Base-by-base conservation (phyloP, 64 coral and sea anemone species). In the Dendrophyllia cribrosa region DNA sequence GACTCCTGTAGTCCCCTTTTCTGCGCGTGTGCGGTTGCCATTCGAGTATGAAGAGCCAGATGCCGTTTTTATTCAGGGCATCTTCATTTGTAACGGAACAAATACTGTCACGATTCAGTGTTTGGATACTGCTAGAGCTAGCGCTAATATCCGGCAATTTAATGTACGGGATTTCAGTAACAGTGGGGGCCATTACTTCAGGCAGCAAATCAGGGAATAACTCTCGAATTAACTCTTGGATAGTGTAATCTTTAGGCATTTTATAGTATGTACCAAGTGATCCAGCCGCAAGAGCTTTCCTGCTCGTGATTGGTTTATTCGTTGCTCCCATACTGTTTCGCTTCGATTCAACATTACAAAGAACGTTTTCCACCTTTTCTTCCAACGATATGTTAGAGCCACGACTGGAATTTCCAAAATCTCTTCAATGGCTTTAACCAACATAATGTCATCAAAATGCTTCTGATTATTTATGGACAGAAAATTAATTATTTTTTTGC, bases 341-440 rank as follows among this genome's bases (percentile, higher is more conserved):
- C 47, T 50, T 49, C 16, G 14, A 50, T 50, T 3, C 34, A 26
- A 0, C 72, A 51, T 45, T 50, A 51, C 46, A 44, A 50, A 75
- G 15, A 75, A 21, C 45, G 51, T n/a, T 75, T n/a, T 75, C 46
- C 11, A 50, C 19, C 47, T 50, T 75, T 12, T 75, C 44, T 7
- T 75, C 48, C 1, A 43, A 5, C 34, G 72, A 20, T 4, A 75
- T 19, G 34, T 50, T 75, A 15, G 72, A 75, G 1, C 16, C 19
- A 75, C 17, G 20, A 75, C 72, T 19, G 77, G 55, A 80, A 80
- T 61, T 61, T 60, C 56, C 55, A 80, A 6, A 44, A 80, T 80
- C 4, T 61, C 55, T 12, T 80, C 51, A 9, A 80, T 80, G 23
- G 4, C 26, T 44, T 34, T 52, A 19, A 44, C 56, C 25, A 80